phyloP scores from a whole-genome alignment of 2,797 vertebrate genomes.

The Sebastes iracundus region DNA sequence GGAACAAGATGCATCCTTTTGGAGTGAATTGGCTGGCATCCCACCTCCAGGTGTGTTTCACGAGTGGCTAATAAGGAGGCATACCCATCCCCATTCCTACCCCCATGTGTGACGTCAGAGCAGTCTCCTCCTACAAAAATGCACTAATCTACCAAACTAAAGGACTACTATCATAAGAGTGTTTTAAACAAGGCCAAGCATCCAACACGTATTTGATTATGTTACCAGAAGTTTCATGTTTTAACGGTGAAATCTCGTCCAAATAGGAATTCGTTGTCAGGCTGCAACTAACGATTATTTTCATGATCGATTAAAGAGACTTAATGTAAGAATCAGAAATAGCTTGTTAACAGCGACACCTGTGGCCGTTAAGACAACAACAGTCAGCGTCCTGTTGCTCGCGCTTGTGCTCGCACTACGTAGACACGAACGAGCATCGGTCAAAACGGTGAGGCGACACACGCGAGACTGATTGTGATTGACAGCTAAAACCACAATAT shows the following conservation, averaged over 20 bases:
- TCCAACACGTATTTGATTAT: neutral
- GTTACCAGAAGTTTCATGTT: neutral
- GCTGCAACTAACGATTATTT: neutral
- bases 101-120: neutral
- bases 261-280: neutral
- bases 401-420: no score
- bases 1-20: neutral
- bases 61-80: neutral
- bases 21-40: neutral
- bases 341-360: no score
- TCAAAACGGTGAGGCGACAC: no score
- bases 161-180: neutral
- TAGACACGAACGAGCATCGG: no score
- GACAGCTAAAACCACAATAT: no score
- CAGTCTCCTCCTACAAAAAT: neutral
- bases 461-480: no score
- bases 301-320: neutral
- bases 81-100: neutral
- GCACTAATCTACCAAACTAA: conserved; percentile 3
- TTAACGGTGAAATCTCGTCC: neutral
- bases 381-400: no score
- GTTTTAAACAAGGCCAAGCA: neutral
- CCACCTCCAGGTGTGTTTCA: neutral
- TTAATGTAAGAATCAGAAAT: no score
- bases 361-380: no score